phyloP scores from a whole-genome alignment of 2,888 invertebrate genomes.

The Thymelicus acteon region DNA sequence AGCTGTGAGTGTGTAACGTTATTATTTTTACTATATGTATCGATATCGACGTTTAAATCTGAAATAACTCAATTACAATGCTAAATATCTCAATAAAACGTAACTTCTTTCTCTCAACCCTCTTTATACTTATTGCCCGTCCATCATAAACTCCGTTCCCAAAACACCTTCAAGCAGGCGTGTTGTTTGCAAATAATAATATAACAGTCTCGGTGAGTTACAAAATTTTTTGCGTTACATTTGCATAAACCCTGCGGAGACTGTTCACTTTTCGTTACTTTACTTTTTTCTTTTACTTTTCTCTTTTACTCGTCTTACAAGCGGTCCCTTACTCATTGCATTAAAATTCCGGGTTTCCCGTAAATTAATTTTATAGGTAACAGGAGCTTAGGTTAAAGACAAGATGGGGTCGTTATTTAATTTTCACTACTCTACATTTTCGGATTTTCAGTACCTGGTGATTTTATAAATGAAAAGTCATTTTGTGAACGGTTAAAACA shows the following conservation, averaged over 20 bases:
- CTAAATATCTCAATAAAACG: slow-evolving; percentile 15
- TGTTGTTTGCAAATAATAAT: slow-evolving; percentile 78
- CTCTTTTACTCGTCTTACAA: slow-evolving; percentile 68
- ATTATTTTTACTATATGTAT: no score
- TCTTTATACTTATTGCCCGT: slow-evolving; percentile 54
- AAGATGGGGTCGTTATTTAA: slow-evolving; percentile 37
- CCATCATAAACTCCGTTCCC: slow-evolving; percentile 45
- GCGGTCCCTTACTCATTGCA: slow-evolving; percentile 64
- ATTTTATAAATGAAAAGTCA: slow-evolving; percentile 13
- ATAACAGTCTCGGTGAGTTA: slow-evolving; percentile 73
- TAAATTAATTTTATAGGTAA: slow-evolving; percentile 43
- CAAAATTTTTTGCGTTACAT: slow-evolving; percentile 72
- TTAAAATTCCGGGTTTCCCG: slow-evolving; percentile 50
- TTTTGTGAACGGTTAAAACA: slow-evolving; percentile 40
- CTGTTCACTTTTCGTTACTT: slow-evolving; percentile 67
- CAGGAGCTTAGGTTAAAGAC: slow-evolving; percentile 40
- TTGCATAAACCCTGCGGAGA: slow-evolving; percentile 76
- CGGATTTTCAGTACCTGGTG: slow-evolving; percentile 12
- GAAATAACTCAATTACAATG: neutral
- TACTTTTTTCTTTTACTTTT: slow-evolving; percentile 47
- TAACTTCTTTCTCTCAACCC: slow-evolving; percentile 41
- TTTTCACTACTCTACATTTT: slow-evolving; percentile 33
- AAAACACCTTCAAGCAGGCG: slow-evolving; percentile 59
- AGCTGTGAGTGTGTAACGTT: no score
- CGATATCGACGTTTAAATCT: neutral